Percentiles rank a stretch among this genome's conserved stretches.
Conservation (phyloP, 2,113 vertebrate species). For the Gadus macrocephalus region DNA sequence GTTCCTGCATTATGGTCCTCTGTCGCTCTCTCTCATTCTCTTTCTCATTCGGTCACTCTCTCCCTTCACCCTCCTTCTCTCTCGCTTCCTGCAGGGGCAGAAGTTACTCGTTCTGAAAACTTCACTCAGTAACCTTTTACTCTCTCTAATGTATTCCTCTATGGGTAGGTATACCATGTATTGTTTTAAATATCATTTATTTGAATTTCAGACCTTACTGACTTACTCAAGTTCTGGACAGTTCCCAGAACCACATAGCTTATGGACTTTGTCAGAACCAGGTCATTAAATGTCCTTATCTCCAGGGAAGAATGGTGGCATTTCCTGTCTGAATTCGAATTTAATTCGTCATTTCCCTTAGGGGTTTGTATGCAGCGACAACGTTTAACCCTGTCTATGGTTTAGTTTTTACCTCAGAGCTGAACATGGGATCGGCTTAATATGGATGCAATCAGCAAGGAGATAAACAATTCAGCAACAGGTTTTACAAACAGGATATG, state of each 20-base stretch:
- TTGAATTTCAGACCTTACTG: not conserved
- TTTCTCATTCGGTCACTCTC: slow-evolving; percentile 21
- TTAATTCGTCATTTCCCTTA: slow-evolving; percentile 10
- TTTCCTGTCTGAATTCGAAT: slow-evolving; percentile 46
- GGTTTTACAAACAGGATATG: no score
- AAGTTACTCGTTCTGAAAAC: no score
- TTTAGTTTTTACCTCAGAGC: no score
- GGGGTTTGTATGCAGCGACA: not conserved
- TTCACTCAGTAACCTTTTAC: not conserved
- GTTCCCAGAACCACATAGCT: not conserved
- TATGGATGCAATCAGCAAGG: no score
- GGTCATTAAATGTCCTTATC: slow-evolving; percentile 38
- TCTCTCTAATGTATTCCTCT: slow-evolving; percentile 1
- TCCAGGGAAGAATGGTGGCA: slow-evolving; percentile 40
- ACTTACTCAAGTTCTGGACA: not conserved
- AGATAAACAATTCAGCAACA: no score
- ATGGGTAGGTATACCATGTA: no score
- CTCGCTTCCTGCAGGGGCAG: slow-evolving; percentile 48
- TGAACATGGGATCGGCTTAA: no score
- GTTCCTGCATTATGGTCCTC: not conserved
- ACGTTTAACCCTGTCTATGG: no score
- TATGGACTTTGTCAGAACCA: slow-evolving; percentile 21
- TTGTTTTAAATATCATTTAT: no score
- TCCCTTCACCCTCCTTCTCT: slow-evolving; percentile 47
- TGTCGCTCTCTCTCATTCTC: slow-evolving; percentile 46